These are phyloP conservation scores for Matsumyia berberina DNA, from an alignment of 2,888 invertebrate genomes.

Conservation along the genomic window DNA sequence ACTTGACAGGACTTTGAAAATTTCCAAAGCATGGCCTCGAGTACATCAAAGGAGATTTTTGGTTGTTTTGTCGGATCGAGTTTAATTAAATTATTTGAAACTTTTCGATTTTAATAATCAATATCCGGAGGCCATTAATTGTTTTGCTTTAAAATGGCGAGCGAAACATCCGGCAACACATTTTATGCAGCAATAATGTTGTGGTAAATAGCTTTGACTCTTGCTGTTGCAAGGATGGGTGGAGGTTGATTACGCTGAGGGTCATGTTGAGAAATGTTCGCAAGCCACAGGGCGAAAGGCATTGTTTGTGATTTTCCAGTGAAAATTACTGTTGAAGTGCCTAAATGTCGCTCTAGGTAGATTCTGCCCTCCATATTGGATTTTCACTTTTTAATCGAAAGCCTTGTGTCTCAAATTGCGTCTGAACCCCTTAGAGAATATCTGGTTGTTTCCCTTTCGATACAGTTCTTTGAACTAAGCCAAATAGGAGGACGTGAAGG, in stretches of 20 bases:
- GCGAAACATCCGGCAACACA: neutral
- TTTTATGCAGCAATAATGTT: neutral
- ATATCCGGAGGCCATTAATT: conserved; percentile 53
- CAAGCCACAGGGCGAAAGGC: neutral
- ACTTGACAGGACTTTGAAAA: conserved; percentile 19
- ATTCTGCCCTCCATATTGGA: no score
- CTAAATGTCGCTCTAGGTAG: no score
- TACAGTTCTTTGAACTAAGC: no score
- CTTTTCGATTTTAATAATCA: conserved; percentile 57
- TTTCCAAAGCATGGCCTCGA: neutral
- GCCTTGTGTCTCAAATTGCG: no score
- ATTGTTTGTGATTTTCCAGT: no score
- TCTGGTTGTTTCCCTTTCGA: no score
- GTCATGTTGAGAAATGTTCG: neutral
- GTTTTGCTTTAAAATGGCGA: neutral
- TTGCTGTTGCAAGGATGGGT: neutral
- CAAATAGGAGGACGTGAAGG: no score
- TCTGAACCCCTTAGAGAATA: no score
- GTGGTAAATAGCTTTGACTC: neutral
- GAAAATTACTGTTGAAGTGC: no score
- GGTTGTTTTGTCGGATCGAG: conserved; percentile 10
- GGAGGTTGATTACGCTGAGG: no score
- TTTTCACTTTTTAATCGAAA: no score
- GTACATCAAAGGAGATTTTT: conserved; percentile 54
- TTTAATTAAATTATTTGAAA: conserved; percentile 62